Base-by-base conservation (phyloP, 2,888 invertebrate species). In the Archips crataeganus region DNA sequence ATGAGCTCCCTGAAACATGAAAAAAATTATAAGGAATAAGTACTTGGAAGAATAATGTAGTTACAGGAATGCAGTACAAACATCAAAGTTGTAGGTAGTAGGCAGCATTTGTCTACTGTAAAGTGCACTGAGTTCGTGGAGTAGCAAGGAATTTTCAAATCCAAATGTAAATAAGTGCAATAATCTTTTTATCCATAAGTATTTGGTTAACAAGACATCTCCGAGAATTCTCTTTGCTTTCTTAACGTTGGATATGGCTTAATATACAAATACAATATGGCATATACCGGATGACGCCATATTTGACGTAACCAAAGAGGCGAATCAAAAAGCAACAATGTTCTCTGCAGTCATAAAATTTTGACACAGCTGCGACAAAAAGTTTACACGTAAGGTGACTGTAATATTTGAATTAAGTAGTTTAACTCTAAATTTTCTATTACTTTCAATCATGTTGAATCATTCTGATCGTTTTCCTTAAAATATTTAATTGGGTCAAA, bases 1-100 rank as follows among this genome's bases (percentile, higher is more conserved):
- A 92, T 97, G 97, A 36, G 95, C 96, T 23, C 97, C 97, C 92
- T 95, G 92, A 6, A 73, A 71, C 3, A 47, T 15, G 8, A 13
- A 51, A 49, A 59, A 57, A 57, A 32, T 10, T 0, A 32, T 57
- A 32, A 3, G 57, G 4, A 1, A n/a, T 8, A n/a, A 23, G 2
- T 1, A 6, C 49, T 49, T n/a, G 0, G 39, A 39, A 39, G 3
- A 39, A 6, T 5, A 6, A 39, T 39, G 39, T 39, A 39, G 5
- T 6, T 39, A 39, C 39, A 6, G 1, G 10, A 45, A 45, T 45
- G 10, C 10, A 45, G 10, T 11, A 45, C 45, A 6, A 39, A 4
- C 39, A 6, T 4, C 6, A 39, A 39, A 39, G 3, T 5, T 36
- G 6, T 36, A 5, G 3, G 36, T 42, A 1, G 42, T 42, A 1